These are phyloP conservation scores for Smittia aterrima DNA, from an alignment of 2,888 invertebrate species.

Conservation along the genomic window DNA sequence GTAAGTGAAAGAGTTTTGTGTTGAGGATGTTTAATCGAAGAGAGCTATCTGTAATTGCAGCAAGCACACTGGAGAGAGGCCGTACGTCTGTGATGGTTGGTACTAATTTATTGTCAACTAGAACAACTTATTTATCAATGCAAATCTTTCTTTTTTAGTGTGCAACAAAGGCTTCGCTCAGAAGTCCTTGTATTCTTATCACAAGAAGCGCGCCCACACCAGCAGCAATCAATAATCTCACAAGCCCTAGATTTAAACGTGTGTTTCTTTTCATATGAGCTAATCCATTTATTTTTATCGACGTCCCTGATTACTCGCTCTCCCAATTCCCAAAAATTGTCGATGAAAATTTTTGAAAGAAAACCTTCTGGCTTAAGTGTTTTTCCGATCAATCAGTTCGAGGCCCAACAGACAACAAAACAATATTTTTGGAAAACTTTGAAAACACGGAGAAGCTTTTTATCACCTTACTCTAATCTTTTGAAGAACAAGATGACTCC, in stretches of 20 bases:
- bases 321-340: not conserved
- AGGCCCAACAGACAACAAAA: not conserved
- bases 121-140: not conserved
- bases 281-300: conserved; percentile 27
- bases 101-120: not conserved
- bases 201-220: conserved; percentile 39
- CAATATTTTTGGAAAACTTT: not conserved
- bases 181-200: conserved; percentile 33
- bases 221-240: conserved; percentile 40
- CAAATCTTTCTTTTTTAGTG: conserved; percentile 16
- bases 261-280: conserved; percentile 30
- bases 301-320: not conserved
- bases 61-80: conserved; percentile 31
- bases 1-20: conserved; percentile 4
- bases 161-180: conserved; percentile 41
- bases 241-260: conserved; percentile 24
- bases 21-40: not conserved
- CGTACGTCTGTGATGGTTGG: conserved; percentile 29
- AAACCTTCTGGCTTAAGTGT: conserved; percentile 9
- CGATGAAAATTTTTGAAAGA: not conserved
- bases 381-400: not conserved
- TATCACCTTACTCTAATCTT: not conserved
- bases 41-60: not conserved
- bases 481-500: not conserved
- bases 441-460: not conserved